Conservation (phyloP, 2,113 vertebrate species). For the Labeo rohita region DNA sequence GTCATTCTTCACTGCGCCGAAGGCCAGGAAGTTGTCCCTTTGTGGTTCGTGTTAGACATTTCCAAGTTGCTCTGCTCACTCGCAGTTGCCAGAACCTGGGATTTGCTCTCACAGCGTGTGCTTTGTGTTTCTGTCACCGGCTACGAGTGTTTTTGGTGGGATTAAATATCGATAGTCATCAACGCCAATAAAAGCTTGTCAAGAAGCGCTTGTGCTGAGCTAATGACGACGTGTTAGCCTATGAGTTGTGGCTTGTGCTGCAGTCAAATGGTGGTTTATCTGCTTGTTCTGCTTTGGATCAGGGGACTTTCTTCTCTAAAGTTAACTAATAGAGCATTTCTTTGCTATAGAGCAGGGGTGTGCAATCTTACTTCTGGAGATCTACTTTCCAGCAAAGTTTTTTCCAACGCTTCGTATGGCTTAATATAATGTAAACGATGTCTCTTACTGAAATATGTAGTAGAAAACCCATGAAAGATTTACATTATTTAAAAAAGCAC, state of each 20-base stretch:
- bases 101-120: constrained; percentile 71
- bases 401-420: background rate
- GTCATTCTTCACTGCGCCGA: constrained; percentile 48
- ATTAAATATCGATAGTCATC: constrained; percentile 70
- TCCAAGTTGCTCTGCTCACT: constrained; percentile 65
- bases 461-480: too few species aligned
- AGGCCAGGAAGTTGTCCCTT: constrained; percentile 25
- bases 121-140: constrained; percentile 72
- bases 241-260: background rate
- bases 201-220: constrained; percentile 49
- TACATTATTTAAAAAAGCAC: too few species aligned
- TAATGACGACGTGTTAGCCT: constrained; percentile 54
- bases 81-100: constrained; percentile 74
- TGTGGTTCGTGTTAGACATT: constrained; percentile 21
- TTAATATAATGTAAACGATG: too few species aligned
- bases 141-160: constrained; percentile 72
- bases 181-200: constrained; percentile 66
- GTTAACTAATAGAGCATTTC: background rate
- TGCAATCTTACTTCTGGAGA: background rate
- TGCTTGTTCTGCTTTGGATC: background rate
- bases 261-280: background rate
- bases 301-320: background rate
- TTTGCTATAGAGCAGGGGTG: background rate
- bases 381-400: background rate
- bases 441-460: too few species aligned